Evolutionary conservation across 2,888 invertebrate species (phyloP).

Genomic region (Endomychus coccineus): DNA sequence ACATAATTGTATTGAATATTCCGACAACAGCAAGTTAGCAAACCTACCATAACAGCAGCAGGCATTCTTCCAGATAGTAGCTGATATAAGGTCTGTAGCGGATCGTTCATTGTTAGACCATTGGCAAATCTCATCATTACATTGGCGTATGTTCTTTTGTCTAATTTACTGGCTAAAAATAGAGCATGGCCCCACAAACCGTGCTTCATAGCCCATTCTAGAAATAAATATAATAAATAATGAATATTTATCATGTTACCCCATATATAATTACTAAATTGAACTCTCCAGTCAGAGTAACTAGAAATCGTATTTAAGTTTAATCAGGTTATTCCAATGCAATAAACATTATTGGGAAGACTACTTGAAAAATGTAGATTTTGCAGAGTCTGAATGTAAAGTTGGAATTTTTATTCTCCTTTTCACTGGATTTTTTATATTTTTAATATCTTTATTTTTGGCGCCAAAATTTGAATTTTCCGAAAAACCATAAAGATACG

Average conservation of each 20-base stretch:
- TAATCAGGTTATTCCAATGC: no score
- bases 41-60: slow-evolving; percentile 62
- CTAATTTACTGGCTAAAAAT: slow-evolving; percentile 80
- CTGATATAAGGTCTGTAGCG: slow-evolving; percentile 90
- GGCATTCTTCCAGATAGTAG: slow-evolving; percentile 77
- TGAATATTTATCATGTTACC: no score
- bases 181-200: slow-evolving; percentile 93
- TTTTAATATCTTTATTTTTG: no score
- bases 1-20: neutral
- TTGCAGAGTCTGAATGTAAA: no score
- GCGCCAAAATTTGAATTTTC: no score
- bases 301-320: no score
- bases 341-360: no score
- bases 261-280: slow-evolving; percentile 7
- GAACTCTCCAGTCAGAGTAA: no score
- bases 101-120: slow-evolving; percentile 75
- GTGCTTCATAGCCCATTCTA: slow-evolving; percentile 84
- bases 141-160: slow-evolving; percentile 74
- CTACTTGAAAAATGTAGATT: no score
- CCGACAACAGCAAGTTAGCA: neutral
- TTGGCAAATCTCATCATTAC: slow-evolving; percentile 86
- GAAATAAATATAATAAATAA: slow-evolving; percentile 1
- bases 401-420: no score
- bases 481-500: no score
- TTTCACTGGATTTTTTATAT: no score